phyloP scores from a whole-genome alignment of 2,888 invertebrate genomes.

The Nudaria mundana region DNA sequence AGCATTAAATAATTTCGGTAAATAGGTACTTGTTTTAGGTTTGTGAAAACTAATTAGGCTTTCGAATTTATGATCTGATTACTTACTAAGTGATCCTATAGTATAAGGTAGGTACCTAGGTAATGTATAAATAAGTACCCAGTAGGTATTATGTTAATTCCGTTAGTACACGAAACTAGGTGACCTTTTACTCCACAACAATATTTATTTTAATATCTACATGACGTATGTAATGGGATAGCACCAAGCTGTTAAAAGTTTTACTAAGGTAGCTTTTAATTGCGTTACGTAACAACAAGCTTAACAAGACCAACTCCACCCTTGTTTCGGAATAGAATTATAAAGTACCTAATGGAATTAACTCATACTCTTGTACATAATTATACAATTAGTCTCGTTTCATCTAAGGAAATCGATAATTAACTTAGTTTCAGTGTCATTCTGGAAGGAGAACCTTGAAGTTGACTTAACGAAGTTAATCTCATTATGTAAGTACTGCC shows the following conservation, averaged over 20 bases:
- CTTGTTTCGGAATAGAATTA: neutral
- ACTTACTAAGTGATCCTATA: too few species aligned
- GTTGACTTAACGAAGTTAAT: slow-evolving; percentile 47
- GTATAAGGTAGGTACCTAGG: too few species aligned
- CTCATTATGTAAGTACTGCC: slow-evolving; percentile 43
- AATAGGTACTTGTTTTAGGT: too few species aligned
- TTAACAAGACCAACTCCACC: neutral
- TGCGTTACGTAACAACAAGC: neutral
- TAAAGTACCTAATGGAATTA: neutral
- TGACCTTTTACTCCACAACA: too few species aligned
- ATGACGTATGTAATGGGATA: too few species aligned
- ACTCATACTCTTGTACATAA: neutral
- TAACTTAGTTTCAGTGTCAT: slow-evolving; percentile 43
- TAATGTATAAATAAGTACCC: too few species aligned
- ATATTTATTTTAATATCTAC: too few species aligned
- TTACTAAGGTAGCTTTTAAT: neutral
- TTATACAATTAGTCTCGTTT: slow-evolving; percentile 3
- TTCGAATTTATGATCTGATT: too few species aligned
- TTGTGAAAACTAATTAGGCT: too few species aligned
- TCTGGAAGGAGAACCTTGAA: slow-evolving; percentile 40
- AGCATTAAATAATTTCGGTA: too few species aligned
- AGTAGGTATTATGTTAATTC: too few species aligned
- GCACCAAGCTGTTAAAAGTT: neutral
- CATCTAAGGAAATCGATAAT: slow-evolving; percentile 21
- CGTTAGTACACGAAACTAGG: too few species aligned